Percentiles rank a stretch among this genome's conserved stretches.
These are phyloP conservation scores for Halictus rubicundus DNA, from an alignment of 1,140 invertebrate genomes.

Conservation along the genomic window DNA sequence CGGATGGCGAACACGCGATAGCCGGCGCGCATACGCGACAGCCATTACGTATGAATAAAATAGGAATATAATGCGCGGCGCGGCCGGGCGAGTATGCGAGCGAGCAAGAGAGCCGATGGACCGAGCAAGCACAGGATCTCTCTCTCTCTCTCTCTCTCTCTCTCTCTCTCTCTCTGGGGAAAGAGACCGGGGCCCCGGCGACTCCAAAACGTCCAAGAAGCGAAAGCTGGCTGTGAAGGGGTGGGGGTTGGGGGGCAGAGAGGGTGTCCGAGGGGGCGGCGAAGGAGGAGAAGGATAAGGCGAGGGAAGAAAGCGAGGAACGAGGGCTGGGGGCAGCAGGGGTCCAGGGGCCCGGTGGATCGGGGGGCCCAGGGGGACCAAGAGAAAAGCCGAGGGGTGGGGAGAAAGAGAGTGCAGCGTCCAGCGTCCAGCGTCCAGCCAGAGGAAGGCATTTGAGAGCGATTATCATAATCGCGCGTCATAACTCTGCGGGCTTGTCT, in stretches of 20 bases:
- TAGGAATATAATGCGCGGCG: slow-evolving; percentile 71
- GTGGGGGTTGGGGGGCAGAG: too few relatives aligned
- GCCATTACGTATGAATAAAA: slow-evolving; percentile 71
- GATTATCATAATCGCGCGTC: slow-evolving; percentile 80
- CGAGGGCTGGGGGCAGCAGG: too few relatives aligned
- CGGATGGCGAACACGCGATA: slow-evolving; percentile 5
- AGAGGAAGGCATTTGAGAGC: slow-evolving; percentile 69
- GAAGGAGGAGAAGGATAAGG: slow-evolving; percentile 16
- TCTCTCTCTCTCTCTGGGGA: slow-evolving; percentile 2
- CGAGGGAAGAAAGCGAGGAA: slow-evolving; percentile 5
- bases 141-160: too few relatives aligned
- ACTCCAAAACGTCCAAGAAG: slow-evolving; percentile 35
- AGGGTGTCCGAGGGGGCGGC: background rate
- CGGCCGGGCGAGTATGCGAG: slow-evolving; percentile 39
- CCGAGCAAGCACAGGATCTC: too few relatives aligned
- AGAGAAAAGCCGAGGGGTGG: slow-evolving; percentile 18
- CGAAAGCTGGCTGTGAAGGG: slow-evolving; percentile 6
- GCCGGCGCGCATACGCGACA: slow-evolving; percentile 54
- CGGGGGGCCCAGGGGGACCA: background rate
- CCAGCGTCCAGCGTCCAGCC: slow-evolving; percentile 42
- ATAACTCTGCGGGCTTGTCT: slow-evolving; percentile 76
- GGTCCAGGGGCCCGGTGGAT: too few relatives aligned
- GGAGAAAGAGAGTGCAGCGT: slow-evolving; percentile 45
- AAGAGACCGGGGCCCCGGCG: slow-evolving; percentile 32
- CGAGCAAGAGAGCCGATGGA: background rate